Base-by-base conservation (phyloP, 2,113 vertebrate species). In the Carassius auratus region DNA sequence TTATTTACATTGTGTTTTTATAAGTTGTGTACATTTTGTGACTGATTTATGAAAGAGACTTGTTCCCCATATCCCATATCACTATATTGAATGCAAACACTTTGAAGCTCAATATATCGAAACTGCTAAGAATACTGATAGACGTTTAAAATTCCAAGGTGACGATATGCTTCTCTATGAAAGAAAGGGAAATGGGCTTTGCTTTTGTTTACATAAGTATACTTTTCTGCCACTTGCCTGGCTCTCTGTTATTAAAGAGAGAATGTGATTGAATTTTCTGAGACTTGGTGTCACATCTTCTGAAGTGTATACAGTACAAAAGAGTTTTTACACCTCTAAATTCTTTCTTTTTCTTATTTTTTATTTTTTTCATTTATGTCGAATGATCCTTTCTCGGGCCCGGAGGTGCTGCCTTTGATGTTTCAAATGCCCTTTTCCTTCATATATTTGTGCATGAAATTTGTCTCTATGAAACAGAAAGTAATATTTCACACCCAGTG, bases 391-490 rank as follows among this genome's bases (percentile, higher is more conserved):
- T 88, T 87, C 89, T 68, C 61, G 42, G 81, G 89, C 86, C 88
- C 64, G 45, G 77, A 84, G 86, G 88, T 84, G 76, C 73, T 87
- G 76, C 76, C 90, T 93, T 94, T 94, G 93, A 93, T 91, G 93
- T 93, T 87, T 90, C 85, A 91, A 90, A 87, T 80, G 86, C 84
- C 84, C 73, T 75, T 85, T 84, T 86, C 89, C 84, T 89, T 90
- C 82, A 89, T 91, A 88, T 86, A 87, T 91, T 91, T 90, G 76
- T 78, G 87, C 74, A 76, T 92, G 89, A 90, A 87, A 90, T 86
- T 84, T 88, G 85, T 86, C 85, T 90, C 86, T 90, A 62, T 86
- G 52, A 87, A 73, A 89, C 75, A 82, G 19, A 38, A 87, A 84
- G 73, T 61, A 75, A 85, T 83, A 80, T 83, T 86, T 87, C 83